Percentiles rank a stretch among this genome's conserved stretches.
Conservation (phyloP, 2,888 invertebrate genomes). For the Falcaria lacertinaria region DNA sequence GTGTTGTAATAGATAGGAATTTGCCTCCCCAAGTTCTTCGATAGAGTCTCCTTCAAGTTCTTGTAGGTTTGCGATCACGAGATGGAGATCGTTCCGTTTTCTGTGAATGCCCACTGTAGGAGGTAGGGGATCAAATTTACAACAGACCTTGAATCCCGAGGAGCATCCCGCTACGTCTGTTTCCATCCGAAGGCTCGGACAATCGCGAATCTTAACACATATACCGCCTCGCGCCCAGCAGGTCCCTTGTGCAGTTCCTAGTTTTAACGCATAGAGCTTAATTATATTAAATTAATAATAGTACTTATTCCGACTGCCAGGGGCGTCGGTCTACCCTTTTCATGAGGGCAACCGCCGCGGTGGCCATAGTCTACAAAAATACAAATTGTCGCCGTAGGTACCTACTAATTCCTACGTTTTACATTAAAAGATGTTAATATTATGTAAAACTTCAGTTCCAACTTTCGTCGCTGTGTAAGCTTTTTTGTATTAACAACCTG, state of each 20-base stretch:
- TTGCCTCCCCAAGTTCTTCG: slow-evolving; percentile 19
- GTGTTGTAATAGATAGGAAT: slow-evolving; percentile 12
- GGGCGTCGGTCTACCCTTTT: too few relatives aligned
- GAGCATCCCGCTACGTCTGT: slow-evolving; percentile 37
- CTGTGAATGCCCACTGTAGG: slow-evolving; percentile 16
- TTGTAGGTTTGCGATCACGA: slow-evolving; percentile 11
- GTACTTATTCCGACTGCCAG: too few relatives aligned
- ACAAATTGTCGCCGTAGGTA: too few relatives aligned
- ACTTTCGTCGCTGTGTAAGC: too few relatives aligned
- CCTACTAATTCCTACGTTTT: too few relatives aligned
- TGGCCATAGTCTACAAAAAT: too few relatives aligned
- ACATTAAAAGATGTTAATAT: too few relatives aligned
- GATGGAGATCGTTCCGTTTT: slow-evolving; percentile 8
- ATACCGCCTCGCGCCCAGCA: slow-evolving; percentile 56
- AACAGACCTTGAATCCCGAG: slow-evolving; percentile 40
- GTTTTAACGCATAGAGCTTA: not conserved
- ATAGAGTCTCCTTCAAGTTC: slow-evolving; percentile 20
- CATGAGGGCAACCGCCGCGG: too few relatives aligned
- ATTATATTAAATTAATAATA: too few relatives aligned
- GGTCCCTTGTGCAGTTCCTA: slow-evolving; percentile 36
- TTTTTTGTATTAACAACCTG: too few relatives aligned
- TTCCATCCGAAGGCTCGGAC: slow-evolving; percentile 32
- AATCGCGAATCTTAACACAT: slow-evolving; percentile 37
- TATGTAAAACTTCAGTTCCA: too few relatives aligned
- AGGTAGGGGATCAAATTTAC: slow-evolving; percentile 15